These are phyloP conservation scores for Pantherophis guttatus DNA, from an alignment of 2,113 vertebrate species.

Conservation along the genomic window DNA sequence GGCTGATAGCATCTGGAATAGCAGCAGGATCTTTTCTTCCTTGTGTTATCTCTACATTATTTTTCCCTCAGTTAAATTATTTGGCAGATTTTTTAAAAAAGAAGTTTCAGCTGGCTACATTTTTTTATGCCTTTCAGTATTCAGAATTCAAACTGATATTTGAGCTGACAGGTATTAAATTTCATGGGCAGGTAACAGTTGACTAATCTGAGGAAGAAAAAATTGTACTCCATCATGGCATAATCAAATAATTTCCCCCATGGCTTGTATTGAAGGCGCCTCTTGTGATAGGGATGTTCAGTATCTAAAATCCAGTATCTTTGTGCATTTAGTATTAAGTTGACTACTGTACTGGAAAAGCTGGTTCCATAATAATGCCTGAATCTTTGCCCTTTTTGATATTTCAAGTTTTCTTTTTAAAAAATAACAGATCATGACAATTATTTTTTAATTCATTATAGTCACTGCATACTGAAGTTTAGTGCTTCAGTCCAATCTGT, in stretches of 20 bases:
- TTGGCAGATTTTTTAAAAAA: not conserved
- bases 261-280: not conserved
- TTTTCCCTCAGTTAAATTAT: not conserved
- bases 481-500: not conserved
- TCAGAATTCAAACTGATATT: conserved; percentile 6
- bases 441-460: not conserved
- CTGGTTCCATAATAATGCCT: not conserved
- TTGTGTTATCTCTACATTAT: not conserved
- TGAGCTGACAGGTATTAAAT: not conserved
- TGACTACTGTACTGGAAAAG: not conserved
- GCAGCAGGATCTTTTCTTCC: not conserved
- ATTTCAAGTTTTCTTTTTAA: not conserved
- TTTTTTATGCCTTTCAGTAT: conserved; percentile 9
- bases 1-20: not conserved
- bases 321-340: not conserved
- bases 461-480: not conserved
- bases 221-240: not conserved
- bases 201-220: conserved; percentile 11
- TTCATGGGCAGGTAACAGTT: conserved; percentile 4
- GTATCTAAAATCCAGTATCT: not conserved
- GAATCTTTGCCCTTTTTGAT: not conserved
- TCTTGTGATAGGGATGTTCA: not conserved
- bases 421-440: not conserved
- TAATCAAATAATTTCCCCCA: conserved; percentile 1
- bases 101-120: not conserved